Percentiles rank a stretch among this genome's conserved stretches.
Conservation (phyloP, 2,797 vertebrate species). For the Sebastes steindachneri region DNA sequence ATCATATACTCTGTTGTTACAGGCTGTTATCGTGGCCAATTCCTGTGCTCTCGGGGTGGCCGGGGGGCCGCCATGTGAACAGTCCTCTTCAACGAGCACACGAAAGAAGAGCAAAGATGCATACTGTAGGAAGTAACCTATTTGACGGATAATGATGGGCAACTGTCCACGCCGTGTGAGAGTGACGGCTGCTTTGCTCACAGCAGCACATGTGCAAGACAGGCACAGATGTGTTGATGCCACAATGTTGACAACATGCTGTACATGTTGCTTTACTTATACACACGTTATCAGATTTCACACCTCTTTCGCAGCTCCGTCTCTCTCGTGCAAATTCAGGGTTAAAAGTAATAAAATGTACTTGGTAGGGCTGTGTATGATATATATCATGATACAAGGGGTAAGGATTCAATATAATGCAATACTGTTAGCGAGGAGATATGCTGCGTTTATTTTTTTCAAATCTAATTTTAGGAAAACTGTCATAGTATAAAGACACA, state of each 20-base stretch:
- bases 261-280: slow-evolving; percentile 7
- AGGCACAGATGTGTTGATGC: slow-evolving; percentile 35
- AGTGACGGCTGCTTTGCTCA: slow-evolving; percentile 1
- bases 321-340: slow-evolving; percentile 1
- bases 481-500: too few relatives aligned
- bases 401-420: too few relatives aligned
- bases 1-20: slow-evolving; percentile 76
- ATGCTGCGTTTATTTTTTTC: too few relatives aligned
- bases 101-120: slow-evolving; percentile 19
- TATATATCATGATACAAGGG: too few relatives aligned
- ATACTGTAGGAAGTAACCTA: slow-evolving; percentile 10
- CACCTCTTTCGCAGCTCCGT: slow-evolving; percentile 9
- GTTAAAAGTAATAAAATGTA: slow-evolving; percentile 49
- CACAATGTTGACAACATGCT: slow-evolving; percentile 6
- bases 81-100: slow-evolving; percentile 39
- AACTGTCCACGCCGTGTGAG: not conserved
- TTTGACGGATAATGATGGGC: slow-evolving; percentile 6
- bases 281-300: slow-evolving; percentile 11
- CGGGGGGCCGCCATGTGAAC: slow-evolving; percentile 39
- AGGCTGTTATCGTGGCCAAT: slow-evolving; percentile 72
- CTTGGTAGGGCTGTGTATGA: not conserved
- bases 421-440: too few relatives aligned
- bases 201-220: slow-evolving; percentile 23
- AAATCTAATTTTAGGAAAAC: too few relatives aligned
- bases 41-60: slow-evolving; percentile 63